A percentile compares a stretch with the other conserved stretches of the same genome.
Evolutionary conservation across 2,888 invertebrate genomes (phyloP).

Genomic region (Cosmia pyralina): DNA sequence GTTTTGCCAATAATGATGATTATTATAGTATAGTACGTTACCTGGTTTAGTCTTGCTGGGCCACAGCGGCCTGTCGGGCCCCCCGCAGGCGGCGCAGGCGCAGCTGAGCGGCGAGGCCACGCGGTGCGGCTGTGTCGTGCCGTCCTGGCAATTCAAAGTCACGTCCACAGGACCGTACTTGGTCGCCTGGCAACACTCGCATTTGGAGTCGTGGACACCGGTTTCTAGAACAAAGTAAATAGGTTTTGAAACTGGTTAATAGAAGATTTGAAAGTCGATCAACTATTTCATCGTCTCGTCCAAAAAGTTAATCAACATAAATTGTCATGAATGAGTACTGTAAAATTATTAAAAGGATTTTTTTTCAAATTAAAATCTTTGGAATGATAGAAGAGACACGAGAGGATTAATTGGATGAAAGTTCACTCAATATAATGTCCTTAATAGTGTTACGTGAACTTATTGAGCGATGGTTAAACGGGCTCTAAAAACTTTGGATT

Average conservation of each 20-base stretch:
- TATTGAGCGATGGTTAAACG: background rate
- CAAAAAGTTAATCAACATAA: background rate
- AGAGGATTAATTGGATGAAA: too few relatives aligned
- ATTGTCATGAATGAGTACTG: background rate
- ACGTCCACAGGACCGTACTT: conserved; percentile 79
- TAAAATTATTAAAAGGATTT: background rate
- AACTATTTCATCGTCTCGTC: background rate
- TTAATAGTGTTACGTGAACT: background rate
- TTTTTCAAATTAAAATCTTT: too few relatives aligned
- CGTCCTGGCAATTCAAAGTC: conserved; percentile 77
- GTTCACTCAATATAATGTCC: background rate
- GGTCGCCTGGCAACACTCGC: conserved; percentile 90
- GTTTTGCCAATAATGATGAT: too few relatives aligned
- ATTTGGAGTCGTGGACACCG: conserved; percentile 89
- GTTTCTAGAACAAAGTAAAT: conserved; percentile 77
- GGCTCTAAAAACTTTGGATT: too few relatives aligned
- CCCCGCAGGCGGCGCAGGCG: conserved; percentile 73
- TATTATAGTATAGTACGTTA: background rate
- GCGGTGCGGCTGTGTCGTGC: conserved; percentile 72
- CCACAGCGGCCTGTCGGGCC: conserved; percentile 29
- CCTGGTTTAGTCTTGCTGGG: conserved; percentile 25
- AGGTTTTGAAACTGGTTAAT: background rate
- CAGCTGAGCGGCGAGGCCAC: conserved; percentile 77
- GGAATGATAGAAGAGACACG: too few relatives aligned
- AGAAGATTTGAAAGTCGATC: background rate